Base-by-base conservation (phyloP, 1,140 invertebrate genomes). In the Leptinotarsa lineolata region DNA sequence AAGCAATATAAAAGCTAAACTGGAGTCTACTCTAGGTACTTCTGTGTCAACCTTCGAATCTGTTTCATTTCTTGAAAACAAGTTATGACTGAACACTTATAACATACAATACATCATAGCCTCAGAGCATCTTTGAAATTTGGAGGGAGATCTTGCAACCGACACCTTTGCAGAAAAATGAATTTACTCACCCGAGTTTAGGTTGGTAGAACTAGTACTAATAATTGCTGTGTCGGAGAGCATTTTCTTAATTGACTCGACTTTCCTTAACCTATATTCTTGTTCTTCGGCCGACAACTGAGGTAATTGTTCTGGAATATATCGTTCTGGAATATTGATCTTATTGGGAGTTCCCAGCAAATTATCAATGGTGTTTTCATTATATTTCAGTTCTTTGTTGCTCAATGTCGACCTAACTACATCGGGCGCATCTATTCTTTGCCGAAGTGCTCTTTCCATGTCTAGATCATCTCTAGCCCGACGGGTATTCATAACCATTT, bases 181-280 rank as follows among this genome's bases (percentile, higher is more conserved):
- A 30, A 45, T 63, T 6, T 4, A 70, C 24, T 63, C 68, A 77
- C 85, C 84, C 72, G 80, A 81, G 68, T 85, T 85, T 80, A 78
- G 72, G 77, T 82, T 81, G 22, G 81, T 67, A 6, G 81, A 77
- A 68, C 80, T 81, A 16, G 74, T 76, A 77, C 81, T 84, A 58
- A 83, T 76, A 8, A 88, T 87, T 2, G 88, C 88, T 11, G 88
- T 89, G 82, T 94, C 91, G 1, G 93, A 91, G 6, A 97, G 86
- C 93, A 97, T 94, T 85, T 94, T 95, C 80, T 95, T 92, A 70
- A 97, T 96, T 20, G 92, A 93, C 81, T 96, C 95, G 1, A 95
- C 94, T 86, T 96, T 97, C 81, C 94, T 91, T 77, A 91, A 87
- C 13, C 95, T 86, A 75, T 92, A 91, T 73, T 92, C 88, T 81